These are phyloP conservation scores for Hymenochirus boettgeri DNA, from an alignment of 2,113 vertebrate species.

Conservation along the genomic window DNA sequence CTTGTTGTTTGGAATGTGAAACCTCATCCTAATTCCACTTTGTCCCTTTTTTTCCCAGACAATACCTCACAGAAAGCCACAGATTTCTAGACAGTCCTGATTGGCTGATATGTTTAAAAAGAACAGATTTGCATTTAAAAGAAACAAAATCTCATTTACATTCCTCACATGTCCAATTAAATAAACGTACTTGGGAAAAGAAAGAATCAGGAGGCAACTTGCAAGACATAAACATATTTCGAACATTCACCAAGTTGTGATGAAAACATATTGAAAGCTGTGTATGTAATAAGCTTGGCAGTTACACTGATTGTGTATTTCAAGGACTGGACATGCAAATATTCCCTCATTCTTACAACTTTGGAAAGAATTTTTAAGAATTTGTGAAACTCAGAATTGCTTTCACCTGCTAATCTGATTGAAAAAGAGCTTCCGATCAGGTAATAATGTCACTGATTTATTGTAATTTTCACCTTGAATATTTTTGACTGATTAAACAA, in stretches of 20 bases:
- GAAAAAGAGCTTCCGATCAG: not conserved
- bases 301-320: not conserved
- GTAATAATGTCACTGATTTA: not conserved
- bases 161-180: constrained; percentile 28
- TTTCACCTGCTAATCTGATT: not conserved
- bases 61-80: constrained; percentile 30
- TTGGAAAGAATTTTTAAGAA: not conserved
- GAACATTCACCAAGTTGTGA: constrained; percentile 1
- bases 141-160: constrained; percentile 30
- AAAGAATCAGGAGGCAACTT: constrained; percentile 10
- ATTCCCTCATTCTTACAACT: not conserved
- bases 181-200: constrained; percentile 8
- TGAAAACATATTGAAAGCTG: constrained; percentile 1
- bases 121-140: constrained; percentile 36
- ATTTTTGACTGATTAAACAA: too few species aligned
- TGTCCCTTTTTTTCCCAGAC: constrained; percentile 27
- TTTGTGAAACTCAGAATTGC: not conserved
- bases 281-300: not conserved
- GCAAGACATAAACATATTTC: constrained; percentile 2
- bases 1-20: constrained; percentile 25
- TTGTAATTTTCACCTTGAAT: not conserved
- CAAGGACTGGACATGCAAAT: not conserved
- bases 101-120: constrained; percentile 14
- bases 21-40: constrained; percentile 37
- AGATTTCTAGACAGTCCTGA: constrained; percentile 9